A percentile compares a stretch with the other conserved stretches of the same genome.
These are phyloP conservation scores for Dasyprocta punctata DNA, from an alignment of 2,113 vertebrate genomes.

Conservation along the genomic window DNA sequence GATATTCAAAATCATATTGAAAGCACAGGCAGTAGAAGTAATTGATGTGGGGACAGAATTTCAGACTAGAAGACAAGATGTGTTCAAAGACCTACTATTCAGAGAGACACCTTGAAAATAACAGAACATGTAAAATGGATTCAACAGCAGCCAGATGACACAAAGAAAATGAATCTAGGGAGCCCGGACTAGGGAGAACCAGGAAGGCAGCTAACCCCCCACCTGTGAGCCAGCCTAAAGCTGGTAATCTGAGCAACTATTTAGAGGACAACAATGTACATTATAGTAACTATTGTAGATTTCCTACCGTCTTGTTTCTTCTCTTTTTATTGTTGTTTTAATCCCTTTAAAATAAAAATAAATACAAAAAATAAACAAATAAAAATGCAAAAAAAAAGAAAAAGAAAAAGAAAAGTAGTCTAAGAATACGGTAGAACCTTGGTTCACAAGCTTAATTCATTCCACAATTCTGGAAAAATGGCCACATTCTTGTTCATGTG, in stretches of 20 bases:
- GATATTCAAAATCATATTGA: neutral
- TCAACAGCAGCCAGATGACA: neutral
- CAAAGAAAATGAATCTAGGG: neutral
- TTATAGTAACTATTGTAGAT: too few relatives aligned
- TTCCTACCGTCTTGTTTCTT: too few relatives aligned
- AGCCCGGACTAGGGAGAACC: too few relatives aligned
- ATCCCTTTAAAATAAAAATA: too few relatives aligned
- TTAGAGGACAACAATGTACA: too few relatives aligned
- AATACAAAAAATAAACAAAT: too few relatives aligned
- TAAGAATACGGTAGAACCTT: neutral
- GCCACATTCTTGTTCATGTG: neutral
- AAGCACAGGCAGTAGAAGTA: neutral
- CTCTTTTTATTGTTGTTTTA: too few relatives aligned
- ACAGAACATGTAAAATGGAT: neutral
- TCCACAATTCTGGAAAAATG: neutral
- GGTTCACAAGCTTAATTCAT: neutral
- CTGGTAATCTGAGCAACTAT: too few relatives aligned
- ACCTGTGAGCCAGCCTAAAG: too few relatives aligned
- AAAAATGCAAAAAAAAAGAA: too few relatives aligned
- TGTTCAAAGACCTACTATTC: neutral
- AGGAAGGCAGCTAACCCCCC: too few relatives aligned
- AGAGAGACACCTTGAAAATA: neutral
- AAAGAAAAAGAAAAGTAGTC: neutral
- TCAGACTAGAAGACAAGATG: neutral
- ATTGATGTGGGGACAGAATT: neutral